Evolutionary conservation across 2,113 vertebrate species (phyloP), one percentile per base, ranked within the genome.

Genomic region (Suricata suricatta): DNA sequence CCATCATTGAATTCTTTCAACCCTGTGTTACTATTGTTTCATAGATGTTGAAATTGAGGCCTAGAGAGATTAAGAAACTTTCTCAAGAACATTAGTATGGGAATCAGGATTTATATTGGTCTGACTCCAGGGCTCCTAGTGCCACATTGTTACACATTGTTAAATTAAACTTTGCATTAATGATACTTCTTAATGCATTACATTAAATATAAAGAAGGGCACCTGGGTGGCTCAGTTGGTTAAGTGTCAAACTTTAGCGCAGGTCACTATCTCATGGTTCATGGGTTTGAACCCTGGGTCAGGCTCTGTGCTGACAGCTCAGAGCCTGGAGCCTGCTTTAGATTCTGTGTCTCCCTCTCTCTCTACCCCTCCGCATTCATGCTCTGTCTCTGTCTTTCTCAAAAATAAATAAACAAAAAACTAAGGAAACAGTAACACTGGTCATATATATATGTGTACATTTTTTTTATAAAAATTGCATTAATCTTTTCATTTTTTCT

Each of bases 381-480:
- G 3, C 25, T 16, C 41, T 47, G 27, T 31, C 38, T 72, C 4
- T 74, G 23, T 76, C 31, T 12, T 12, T 66, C 41, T 76, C 74
- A 72, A 47, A 29, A 72, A 72, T 6, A 72, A 66, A 2, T 63
- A 66, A 66, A 31, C 29, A 17, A 68, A 66, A 33, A 74, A 44
- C 29, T 76, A 76, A 88, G 68, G 31, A 64, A 71, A 92, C 57
- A 81, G 25, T 74, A 35, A 27, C 35, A 57, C 1, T 74, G 38
- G 29, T n/a, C 14, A 35, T 77, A n/a, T 68, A 41, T 41, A 5
- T 72, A 4, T 72, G 2, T 38, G 17, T 84, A 25, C 21, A 69
- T 31, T 90, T 91, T 90, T 91, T 69, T 57, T 76, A 84, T 85
- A 88, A 88, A 94, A 92, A 76, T 76, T 93, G 72, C 2, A 25